Conservation (phyloP, 2,888 invertebrate species). For the Liposcelis brunnea region DNA sequence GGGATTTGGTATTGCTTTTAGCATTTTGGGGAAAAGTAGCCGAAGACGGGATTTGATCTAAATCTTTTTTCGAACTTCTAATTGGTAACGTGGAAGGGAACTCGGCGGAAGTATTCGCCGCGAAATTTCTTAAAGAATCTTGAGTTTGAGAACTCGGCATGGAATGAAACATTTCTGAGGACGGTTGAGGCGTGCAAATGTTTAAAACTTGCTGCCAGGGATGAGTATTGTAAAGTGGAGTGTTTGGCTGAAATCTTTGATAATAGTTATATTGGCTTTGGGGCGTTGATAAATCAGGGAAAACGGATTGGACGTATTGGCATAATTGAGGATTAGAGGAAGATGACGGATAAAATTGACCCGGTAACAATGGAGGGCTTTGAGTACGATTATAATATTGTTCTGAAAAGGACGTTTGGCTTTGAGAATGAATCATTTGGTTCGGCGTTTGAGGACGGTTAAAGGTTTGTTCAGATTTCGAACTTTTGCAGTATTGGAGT, state of each 20-base stretch:
- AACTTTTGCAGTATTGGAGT: no score
- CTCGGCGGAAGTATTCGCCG: neutral
- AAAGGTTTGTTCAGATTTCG: no score
- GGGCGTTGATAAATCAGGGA: neutral
- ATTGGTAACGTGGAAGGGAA: neutral
- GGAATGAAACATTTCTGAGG: constrained; percentile 1
- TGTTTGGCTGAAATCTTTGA: no score
- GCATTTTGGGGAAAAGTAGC: no score
- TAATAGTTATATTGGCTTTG: neutral
- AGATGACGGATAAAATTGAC: constrained; percentile 4
- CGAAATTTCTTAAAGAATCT: no score
- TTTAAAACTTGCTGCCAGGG: neutral
- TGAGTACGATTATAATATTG: no score
- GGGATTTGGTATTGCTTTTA: no score
- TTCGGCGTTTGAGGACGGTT: no score
- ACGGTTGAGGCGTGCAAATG: constrained; percentile 1
- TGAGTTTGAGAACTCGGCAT: neutral
- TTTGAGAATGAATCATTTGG: no score
- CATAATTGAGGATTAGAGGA: constrained; percentile 10
- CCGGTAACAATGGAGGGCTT: no score
- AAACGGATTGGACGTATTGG: constrained; percentile 1
- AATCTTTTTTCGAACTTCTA: neutral
- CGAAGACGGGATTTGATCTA: neutral
- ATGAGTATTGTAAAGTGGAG: neutral
- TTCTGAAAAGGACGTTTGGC: no score